phyloP scores from a whole-genome alignment of 37 sponge, comb jelly and placozoan species.

The Ianthella basta region DNA sequence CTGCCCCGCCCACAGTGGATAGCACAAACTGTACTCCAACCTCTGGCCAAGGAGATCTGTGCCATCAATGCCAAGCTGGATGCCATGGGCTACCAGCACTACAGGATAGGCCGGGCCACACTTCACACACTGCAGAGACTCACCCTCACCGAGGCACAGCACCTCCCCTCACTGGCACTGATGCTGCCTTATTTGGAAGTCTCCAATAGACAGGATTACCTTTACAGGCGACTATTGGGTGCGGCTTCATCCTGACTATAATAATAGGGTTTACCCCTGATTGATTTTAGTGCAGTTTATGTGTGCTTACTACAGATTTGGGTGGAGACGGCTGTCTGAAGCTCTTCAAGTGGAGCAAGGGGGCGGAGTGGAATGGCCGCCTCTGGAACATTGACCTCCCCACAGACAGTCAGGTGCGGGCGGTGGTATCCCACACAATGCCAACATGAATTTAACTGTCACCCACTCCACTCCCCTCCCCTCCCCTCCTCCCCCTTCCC shows the following conservation, averaged over 20 bases:
- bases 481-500: not conserved
- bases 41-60: slow-evolving; percentile 65
- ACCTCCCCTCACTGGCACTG: slow-evolving; percentile 60
- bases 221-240: slow-evolving; percentile 81
- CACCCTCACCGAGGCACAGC: slow-evolving; percentile 39
- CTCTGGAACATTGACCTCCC: slow-evolving; percentile 87
- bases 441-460: not conserved
- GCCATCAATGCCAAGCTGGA: slow-evolving; percentile 60
- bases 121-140: slow-evolving; percentile 40
- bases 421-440: not conserved
- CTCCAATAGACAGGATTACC: slow-evolving; percentile 85
- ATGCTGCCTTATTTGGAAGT: slow-evolving; percentile 83
- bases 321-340: slow-evolving; percentile 73
- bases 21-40: slow-evolving; percentile 59
- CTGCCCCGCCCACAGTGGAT: slow-evolving; percentile 74
- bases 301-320: slow-evolving; percentile 49
- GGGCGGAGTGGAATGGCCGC: slow-evolving; percentile 77
- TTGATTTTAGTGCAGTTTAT: not conserved
- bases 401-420: slow-evolving; percentile 81
- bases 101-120: slow-evolving; percentile 13
- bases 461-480: not conserved
- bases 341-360: slow-evolving; percentile 78
- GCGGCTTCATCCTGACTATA: not conserved
- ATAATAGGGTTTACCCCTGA: not conserved
- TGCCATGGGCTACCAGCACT: slow-evolving; percentile 2